Base-by-base conservation (phyloP, 2,113 vertebrate genomes). In the Oncorhynchus keta region DNA sequence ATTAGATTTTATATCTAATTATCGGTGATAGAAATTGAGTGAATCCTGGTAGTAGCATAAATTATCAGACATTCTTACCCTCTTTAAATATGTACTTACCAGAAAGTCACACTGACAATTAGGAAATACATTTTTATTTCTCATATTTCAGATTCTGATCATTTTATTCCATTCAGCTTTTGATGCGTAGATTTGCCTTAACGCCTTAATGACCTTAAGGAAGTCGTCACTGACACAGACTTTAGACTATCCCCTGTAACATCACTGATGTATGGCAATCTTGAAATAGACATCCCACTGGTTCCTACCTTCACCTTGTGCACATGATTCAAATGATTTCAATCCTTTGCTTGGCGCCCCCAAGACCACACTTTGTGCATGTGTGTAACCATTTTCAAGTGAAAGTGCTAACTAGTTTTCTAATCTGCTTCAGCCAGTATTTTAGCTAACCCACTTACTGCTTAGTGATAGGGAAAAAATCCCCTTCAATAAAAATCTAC, bases 221-320 rank as follows among this genome's bases (percentile, higher is more conserved):
- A 66, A 39, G 68, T 75, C 74, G 79, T 87, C 74, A 85, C 67
- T 28, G n/a, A 22, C 12, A 68, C 55, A 75, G 70, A 70, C 26
- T 9, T 20, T 22, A 55, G 59, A 24, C 22, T n/a, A 6, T 71
- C 72, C 70, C 80, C 55, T 72, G 26, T 2, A 84, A 45, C 39
- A 11, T 11, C 39, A 75, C 76, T 76, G 75, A 86, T 75, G 78
- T 64, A 77, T 78, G 83, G 70, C 83, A 88, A 85, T 85, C 84
- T 77, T 71, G 83, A 90, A 89, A 89, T 89, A 86, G 84, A 81
- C 74, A 76, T 83, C 70, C 12, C 67, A 66, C 35, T 61, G 68
- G 67, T 79, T 75, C 76, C 39, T 45, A 45, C 39, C 55, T 49
- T 81, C 76, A 82, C 76, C 74, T 79, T 85, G 72, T 81, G 75